Evolutionary conservation across 2,113 vertebrate genomes (phyloP).

Genomic region (Stigmatopora argus): DNA sequence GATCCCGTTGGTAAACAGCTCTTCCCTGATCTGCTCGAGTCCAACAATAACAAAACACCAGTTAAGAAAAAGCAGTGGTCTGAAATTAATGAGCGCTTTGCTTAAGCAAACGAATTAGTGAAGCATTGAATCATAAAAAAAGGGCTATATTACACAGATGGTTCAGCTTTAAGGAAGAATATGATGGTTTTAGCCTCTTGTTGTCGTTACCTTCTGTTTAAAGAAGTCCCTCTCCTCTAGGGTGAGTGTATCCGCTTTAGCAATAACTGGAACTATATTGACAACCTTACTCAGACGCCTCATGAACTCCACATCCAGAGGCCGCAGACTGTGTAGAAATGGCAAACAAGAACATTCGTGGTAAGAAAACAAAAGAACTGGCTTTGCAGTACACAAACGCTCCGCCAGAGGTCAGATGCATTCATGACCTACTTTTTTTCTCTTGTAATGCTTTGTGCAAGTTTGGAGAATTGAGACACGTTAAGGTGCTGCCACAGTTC

Average conservation of each 20-base stretch:
- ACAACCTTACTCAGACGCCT: slow-evolving; percentile 97
- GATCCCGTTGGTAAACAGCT: slow-evolving; percentile 88
- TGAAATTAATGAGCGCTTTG: slow-evolving; percentile 9
- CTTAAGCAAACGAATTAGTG: slow-evolving; percentile 18
- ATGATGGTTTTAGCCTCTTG: not conserved
- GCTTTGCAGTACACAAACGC: not conserved
- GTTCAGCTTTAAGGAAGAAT: slow-evolving; percentile 4
- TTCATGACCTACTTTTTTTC: slow-evolving; percentile 1
- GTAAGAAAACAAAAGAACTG: not conserved
- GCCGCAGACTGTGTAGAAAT: slow-evolving; percentile 76
- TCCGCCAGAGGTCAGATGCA: not conserved
- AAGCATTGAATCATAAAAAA: slow-evolving; percentile 20
- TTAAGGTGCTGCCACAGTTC: slow-evolving; percentile 2
- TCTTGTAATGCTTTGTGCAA: not conserved
- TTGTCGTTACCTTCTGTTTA: slow-evolving; percentile 81
- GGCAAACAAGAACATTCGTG: not conserved
- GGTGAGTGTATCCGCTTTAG: slow-evolving; percentile 93
- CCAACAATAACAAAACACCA: not conserved
- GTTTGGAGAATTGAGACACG: not conserved
- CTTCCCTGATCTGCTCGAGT: slow-evolving; percentile 83
- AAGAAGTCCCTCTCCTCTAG: slow-evolving; percentile 96
- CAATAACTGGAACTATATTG: slow-evolving; percentile 95
- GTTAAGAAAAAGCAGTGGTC: not conserved
- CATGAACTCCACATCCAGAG: slow-evolving; percentile 98
- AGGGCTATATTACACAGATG: slow-evolving; percentile 8